Evolutionary conservation across 2,888 invertebrate genomes (phyloP), one percentile per base, ranked within the genome.

Genomic region (Quadriops clusia): DNA sequence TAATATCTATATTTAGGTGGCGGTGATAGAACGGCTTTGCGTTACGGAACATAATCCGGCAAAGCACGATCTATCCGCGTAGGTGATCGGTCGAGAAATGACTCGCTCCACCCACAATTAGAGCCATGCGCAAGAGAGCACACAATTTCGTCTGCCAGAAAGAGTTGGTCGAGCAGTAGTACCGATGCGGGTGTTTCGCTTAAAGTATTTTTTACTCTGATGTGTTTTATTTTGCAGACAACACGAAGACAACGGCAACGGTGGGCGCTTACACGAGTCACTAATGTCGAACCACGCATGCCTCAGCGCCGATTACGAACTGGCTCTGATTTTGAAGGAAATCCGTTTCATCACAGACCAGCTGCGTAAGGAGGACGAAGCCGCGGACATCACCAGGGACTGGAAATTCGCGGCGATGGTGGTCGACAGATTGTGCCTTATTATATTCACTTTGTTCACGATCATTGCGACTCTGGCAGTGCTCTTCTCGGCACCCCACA

Each of bases 401-500:
- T 95, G 95, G 95, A 93, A 93, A 74, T 95, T 94, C 72, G 94
- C 94, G 66, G 94, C 94, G 67, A 93, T 94, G 90, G 94, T 95
- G 71, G 90, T 95, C 72, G 95, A 95, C 79, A 83, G 94, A 77
- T 79, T 94, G 77, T 95, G 95, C 83, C 86, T 95, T 79, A 90
- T 93, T 76, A 83, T 93, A 74, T 95, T 95, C 81, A 90, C 91
- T 70, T 78, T 89, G 72, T 91, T 91, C 79, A 91, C 91, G 71
- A 86, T 90, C 75, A 80, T 90, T 69, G 89, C 90, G 68, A 90
- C 91, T 67, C 81, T 90, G 72, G 89, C 89, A 72, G 90, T 91
- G 74, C 80, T 93, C 65, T 80, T 89, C 70, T 86, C 89, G 67
- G 91, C 91, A 67, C 91, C 91, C 58, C 90, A 91, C 75, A 86